Percentiles rank a stretch among this genome's conserved stretches.
Conservation (phyloP, 2,113 vertebrate genomes). For the Petaurus breviceps region DNA sequence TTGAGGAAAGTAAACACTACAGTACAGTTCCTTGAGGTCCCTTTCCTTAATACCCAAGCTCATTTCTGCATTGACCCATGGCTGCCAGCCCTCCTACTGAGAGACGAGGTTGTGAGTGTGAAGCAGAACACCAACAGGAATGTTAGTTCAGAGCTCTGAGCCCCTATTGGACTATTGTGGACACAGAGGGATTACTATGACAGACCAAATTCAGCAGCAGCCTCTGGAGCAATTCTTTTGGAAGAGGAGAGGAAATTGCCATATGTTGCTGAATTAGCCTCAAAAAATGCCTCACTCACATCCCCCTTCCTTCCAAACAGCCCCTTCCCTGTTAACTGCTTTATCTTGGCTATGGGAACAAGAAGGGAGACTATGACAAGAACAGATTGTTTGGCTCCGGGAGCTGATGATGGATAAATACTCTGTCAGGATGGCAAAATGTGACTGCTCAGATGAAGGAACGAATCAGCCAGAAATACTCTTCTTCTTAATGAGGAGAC, state of each 20-base stretch:
- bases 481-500: neutral
- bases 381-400: neutral
- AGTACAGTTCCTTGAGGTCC: neutral
- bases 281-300: constrained; percentile 7
- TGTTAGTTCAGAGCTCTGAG: neutral
- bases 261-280: constrained; percentile 25
- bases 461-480: neutral
- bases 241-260: constrained; percentile 25
- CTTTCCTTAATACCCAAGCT: neutral
- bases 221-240: neutral
- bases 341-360: constrained; percentile 2
- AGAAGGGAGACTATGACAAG: neutral
- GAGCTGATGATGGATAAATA: neutral
- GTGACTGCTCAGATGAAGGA: neutral
- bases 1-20: neutral
- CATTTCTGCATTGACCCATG: neutral
- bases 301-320: constrained; percentile 19
- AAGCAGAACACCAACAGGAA: neutral
- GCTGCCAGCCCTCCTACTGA: neutral
- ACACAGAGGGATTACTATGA: neutral
- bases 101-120: neutral
- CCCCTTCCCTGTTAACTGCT: neutral
- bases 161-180: neutral
- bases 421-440: neutral
- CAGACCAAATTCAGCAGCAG: neutral